phyloP scores from a whole-genome alignment of 2,113 vertebrate species.

The Cyprinus carpio region DNA sequence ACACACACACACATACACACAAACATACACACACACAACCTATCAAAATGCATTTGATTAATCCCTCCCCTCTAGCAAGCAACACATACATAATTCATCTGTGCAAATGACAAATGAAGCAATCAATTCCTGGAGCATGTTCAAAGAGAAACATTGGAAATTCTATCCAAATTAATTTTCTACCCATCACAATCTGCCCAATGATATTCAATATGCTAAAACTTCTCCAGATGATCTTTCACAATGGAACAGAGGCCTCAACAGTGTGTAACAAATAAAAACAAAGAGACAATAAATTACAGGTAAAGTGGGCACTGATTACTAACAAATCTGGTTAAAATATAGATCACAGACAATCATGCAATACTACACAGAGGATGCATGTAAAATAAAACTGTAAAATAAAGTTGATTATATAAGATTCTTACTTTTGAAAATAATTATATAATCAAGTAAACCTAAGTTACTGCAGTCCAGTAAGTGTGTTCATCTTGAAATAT shows the following conservation, averaged over 20 bases:
- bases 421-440: too few relatives aligned
- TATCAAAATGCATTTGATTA: constrained; percentile 63
- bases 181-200: constrained; percentile 57
- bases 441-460: not conserved
- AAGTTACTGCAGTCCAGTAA: not conserved
- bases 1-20: not conserved
- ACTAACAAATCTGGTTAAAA: constrained; percentile 13
- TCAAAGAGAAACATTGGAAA: constrained; percentile 71
- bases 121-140: constrained; percentile 69
- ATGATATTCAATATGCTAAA: constrained; percentile 58
- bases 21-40: not conserved
- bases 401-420: not conserved
- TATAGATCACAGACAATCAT: not conserved
- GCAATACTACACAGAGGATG: not conserved
- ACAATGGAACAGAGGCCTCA: not conserved
- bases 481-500: not conserved
- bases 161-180: constrained; percentile 68
- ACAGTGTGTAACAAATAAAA: not conserved
- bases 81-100: constrained; percentile 75
- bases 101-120: constrained; percentile 73
- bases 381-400: not conserved
- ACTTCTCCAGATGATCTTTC: constrained; percentile 29
- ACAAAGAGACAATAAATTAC: not conserved
- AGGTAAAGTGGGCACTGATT: not conserved
- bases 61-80: constrained; percentile 63